phyloP scores from a whole-genome alignment of 2,888 invertebrate genomes.

The Flabesymbios commensalis region DNA sequence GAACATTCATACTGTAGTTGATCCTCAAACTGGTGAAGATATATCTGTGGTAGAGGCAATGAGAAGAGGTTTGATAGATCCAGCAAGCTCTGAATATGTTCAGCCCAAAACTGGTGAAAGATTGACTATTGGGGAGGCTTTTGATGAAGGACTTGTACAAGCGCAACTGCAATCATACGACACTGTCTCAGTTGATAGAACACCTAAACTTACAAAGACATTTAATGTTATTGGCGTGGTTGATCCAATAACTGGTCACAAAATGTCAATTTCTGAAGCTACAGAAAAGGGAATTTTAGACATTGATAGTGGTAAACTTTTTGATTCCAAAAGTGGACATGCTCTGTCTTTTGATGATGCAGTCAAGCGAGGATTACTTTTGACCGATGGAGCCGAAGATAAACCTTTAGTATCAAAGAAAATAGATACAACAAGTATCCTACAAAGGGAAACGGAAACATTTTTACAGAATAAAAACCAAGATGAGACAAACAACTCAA shows the following conservation, averaged over 20 bases:
- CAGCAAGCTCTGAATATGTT: slow-evolving; percentile 70
- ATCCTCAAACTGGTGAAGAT: slow-evolving; percentile 71
- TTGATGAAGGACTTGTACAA: slow-evolving; percentile 80
- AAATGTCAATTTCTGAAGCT: slow-evolving; percentile 47
- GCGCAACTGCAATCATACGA: slow-evolving; percentile 11
- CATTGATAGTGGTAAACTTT: slow-evolving; percentile 60
- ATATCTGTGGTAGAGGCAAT: slow-evolving; percentile 93
- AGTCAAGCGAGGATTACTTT: slow-evolving; percentile 75
- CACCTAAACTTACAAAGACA: slow-evolving; percentile 70
- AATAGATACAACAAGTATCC: too few species aligned
- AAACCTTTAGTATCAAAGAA: too few species aligned
- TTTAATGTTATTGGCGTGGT: slow-evolving; percentile 79
- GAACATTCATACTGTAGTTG: slow-evolving; percentile 64
- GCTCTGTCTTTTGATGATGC: slow-evolving; percentile 75
- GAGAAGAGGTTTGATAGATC: slow-evolving; percentile 84
- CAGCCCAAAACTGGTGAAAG: slow-evolving; percentile 67
- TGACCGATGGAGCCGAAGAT: neutral
- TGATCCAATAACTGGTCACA: slow-evolving; percentile 84
- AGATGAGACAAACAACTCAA: too few species aligned
- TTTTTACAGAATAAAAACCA: too few species aligned
- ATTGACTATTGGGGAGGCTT: slow-evolving; percentile 81
- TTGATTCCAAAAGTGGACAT: slow-evolving; percentile 56
- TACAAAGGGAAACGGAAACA: too few species aligned
- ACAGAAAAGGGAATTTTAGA: slow-evolving; percentile 60
- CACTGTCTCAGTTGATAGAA: neutral